Percentiles rank a stretch among this genome's conserved stretches.
These are phyloP conservation scores for Malachius bipustulatus DNA, from an alignment of 2,888 invertebrate genomes.

Conservation along the genomic window DNA sequence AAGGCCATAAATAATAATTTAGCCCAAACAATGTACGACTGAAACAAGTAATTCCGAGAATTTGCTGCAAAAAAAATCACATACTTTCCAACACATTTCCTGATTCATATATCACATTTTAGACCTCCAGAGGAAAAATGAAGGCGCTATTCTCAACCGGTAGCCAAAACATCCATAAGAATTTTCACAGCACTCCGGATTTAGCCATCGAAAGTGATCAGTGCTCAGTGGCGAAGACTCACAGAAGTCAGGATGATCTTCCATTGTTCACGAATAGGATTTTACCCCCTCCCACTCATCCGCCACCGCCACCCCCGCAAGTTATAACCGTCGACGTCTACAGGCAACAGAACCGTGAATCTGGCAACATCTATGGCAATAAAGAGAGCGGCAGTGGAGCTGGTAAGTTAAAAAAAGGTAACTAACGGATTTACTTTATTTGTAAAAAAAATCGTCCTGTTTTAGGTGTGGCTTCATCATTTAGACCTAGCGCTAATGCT, in stretches of 20 bases:
- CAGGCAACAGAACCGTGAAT: background rate
- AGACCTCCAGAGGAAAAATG: constrained; percentile 36
- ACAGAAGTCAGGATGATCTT: constrained; percentile 62
- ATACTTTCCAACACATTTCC: no score
- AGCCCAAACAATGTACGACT: no score
- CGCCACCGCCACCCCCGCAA: constrained; percentile 71
- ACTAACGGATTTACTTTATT: no score
- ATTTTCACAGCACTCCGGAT: constrained; percentile 87
- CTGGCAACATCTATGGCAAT: no score
- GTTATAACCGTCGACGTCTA: constrained; percentile 50
- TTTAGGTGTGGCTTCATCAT: constrained; percentile 64
- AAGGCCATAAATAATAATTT: no score
- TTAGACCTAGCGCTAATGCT: constrained; percentile 75
- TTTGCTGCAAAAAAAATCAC: no score
- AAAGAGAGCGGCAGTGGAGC: no score
- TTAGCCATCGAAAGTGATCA: constrained; percentile 40
- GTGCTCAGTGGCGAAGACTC: constrained; percentile 36
- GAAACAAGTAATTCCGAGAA: no score
- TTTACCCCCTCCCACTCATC: constrained; percentile 67
- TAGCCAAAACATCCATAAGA: constrained; percentile 63
- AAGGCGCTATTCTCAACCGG: constrained; percentile 31
- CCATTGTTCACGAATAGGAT: constrained; percentile 34
- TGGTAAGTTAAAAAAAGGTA: no score
- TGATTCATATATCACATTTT: no score
- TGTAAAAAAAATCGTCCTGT: constrained; percentile 15